These are phyloP conservation scores for Lytechinus pictus DNA, from an alignment of 35 echinoderm and acorn worm species.

Conservation along the genomic window DNA sequence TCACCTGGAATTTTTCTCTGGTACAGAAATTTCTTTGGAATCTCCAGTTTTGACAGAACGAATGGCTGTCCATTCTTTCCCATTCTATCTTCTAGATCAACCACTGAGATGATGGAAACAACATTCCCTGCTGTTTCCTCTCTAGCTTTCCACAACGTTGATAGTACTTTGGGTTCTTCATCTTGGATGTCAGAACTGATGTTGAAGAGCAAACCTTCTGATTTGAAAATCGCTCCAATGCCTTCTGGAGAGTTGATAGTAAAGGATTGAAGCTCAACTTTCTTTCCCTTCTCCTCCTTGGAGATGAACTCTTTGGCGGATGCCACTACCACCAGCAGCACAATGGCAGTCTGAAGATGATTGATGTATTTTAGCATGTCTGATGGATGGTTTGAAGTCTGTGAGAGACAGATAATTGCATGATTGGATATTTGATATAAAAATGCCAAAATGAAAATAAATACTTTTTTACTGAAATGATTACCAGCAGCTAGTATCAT, in stretches of 20 bases:
- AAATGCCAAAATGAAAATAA: too few species aligned
- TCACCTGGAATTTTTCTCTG: constrained; percentile 28
- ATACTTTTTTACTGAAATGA: too few species aligned
- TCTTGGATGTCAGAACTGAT: background rate
- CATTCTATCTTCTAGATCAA: background rate
- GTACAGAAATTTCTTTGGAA: constrained; percentile 1
- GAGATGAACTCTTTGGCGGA: background rate
- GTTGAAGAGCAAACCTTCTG: background rate
- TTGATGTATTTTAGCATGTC: background rate
- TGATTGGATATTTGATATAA: too few species aligned
- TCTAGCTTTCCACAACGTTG: background rate
- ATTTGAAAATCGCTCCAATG: background rate
- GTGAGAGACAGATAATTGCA: background rate
- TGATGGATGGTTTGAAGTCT: background rate
- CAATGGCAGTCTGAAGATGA: background rate
- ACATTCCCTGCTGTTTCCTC: background rate
- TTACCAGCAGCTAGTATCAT: too few species aligned
- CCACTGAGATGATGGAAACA: background rate
- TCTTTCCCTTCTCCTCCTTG: background rate
- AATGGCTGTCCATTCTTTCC: background rate
- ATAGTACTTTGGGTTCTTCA: background rate
- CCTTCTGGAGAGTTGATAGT: background rate
- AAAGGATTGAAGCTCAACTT: background rate
- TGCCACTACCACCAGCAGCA: background rate
- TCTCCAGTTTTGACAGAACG: background rate